Base-by-base conservation (phyloP, 2,888 invertebrate species). In the Sesia bembeciformis region DNA sequence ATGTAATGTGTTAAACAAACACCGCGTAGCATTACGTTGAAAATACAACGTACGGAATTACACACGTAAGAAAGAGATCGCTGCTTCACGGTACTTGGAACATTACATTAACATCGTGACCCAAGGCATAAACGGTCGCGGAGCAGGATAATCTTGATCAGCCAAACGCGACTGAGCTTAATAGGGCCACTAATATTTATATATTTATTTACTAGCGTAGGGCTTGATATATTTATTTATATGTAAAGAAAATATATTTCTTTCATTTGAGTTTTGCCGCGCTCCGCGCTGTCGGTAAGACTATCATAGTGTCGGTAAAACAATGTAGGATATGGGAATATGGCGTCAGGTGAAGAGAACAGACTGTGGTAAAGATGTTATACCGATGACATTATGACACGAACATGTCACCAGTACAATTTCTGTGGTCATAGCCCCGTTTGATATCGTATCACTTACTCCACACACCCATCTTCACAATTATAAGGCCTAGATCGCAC, bases 401-500 rank as follows among this genome's bases (percentile, higher is more conserved):
- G n/a, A n/a, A 42, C 42, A 42, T 42, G 42, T 42, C 42, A 5
- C 5, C 42, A 42, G 42, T 7, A 23, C 2, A 23, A 23, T 23
- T 23, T 23, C 23, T 23, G 23, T 23, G 23, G 23, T 23, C 23
- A 23, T n/a, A n/a, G n/a, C n/a, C n/a, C n/a, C n/a, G n/a, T n/a
- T 23, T 39, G 38, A 50, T 5, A 41, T 52, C 58, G 38, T 43
- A 5, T 60, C 50, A 42, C 57, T 67, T 58, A 55, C 5, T 52
- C 63, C 64, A 55, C 51, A 52, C 51, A 40, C 46, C 40, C 54
- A 51, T 49, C 53, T 54, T 57, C 40, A 58, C 65, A 65, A 63
- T 68, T 67, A 68, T 68, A 73, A 70, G 70, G 64, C 64, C 64
- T 70, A 70, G 74, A 68, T 75, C 74, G 72, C 76, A 67, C 66